These are phyloP conservation scores for Neomicropteryx cornuta DNA, from an alignment of 1,140 invertebrate genomes.

Conservation along the genomic window DNA sequence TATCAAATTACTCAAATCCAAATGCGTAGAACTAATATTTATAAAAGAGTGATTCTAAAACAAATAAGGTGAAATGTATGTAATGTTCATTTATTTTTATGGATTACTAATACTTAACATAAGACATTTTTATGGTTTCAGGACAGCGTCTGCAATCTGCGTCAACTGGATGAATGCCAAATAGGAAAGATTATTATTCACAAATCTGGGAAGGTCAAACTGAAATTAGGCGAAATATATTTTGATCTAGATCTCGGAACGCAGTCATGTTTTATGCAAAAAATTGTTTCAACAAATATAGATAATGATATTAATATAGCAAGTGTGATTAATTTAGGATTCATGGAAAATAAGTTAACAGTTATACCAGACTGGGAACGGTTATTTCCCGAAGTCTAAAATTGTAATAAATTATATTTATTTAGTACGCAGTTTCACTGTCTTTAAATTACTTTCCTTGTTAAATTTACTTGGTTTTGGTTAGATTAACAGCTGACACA, in stretches of 20 bases:
- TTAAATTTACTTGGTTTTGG: no score
- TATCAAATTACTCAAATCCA: no score
- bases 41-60: no score
- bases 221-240: constrained; percentile 38
- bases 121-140: no score
- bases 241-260: constrained; percentile 39
- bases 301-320: constrained; percentile 25
- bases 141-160: constrained; percentile 24
- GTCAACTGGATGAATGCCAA: constrained; percentile 40
- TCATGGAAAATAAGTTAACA: constrained; percentile 25
- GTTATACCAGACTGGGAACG: constrained; percentile 30
- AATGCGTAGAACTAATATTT: no score
- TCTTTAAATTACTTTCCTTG: no score
- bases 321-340: constrained; percentile 29
- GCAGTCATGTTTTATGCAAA: constrained; percentile 28
- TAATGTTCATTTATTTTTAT: constrained; percentile 6
- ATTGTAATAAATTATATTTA: no score
- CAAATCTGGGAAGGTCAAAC: constrained; percentile 40
- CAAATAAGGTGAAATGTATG: no score
- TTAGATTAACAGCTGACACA: no score
- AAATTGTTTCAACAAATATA: constrained; percentile 25
- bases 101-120: constrained; percentile 4
- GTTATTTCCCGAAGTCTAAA: constrained; percentile 16
- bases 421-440: no score
- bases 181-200: constrained; percentile 44